Conservation (phyloP, 30 jellyfish, hydroid and myxozoan genomes). For the Cassiopea xamachana region DNA sequence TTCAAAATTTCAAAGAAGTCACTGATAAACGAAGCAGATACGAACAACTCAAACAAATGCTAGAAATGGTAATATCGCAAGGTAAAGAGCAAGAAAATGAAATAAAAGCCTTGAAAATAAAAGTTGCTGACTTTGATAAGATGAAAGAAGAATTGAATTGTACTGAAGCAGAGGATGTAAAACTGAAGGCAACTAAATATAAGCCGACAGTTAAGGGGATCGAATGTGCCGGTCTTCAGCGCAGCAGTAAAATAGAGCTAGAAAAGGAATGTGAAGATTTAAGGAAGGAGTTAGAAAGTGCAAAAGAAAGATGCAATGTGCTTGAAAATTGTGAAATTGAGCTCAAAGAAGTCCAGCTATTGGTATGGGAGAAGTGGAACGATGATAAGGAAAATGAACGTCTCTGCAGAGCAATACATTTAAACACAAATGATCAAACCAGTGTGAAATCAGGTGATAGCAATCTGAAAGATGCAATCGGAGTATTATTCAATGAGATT, state of each 20-base stretch:
- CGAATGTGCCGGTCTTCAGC: background rate
- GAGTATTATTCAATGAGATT: background rate
- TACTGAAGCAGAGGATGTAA: background rate
- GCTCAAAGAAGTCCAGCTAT: background rate
- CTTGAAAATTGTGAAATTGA: background rate
- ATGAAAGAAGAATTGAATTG: background rate
- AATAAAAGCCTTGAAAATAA: background rate
- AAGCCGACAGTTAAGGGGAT: background rate
- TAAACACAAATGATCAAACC: background rate
- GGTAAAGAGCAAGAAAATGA: background rate
- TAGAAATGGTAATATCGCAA: background rate
- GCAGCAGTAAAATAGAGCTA: background rate
- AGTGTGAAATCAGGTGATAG: background rate
- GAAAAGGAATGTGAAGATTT: background rate
- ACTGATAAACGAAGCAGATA: background rate
- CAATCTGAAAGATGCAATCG: background rate
- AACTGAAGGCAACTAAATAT: background rate
- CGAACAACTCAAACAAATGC: background rate
- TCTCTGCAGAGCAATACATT: background rate
- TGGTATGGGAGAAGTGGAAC: background rate
- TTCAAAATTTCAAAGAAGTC: background rate
- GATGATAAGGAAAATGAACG: background rate
- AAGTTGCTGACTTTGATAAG: background rate
- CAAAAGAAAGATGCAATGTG: background rate
- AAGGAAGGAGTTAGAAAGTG: background rate